These are phyloP conservation scores for Tribolium castaneum DNA, from an alignment of 1,140 invertebrate species.

Conservation along the genomic window DNA sequence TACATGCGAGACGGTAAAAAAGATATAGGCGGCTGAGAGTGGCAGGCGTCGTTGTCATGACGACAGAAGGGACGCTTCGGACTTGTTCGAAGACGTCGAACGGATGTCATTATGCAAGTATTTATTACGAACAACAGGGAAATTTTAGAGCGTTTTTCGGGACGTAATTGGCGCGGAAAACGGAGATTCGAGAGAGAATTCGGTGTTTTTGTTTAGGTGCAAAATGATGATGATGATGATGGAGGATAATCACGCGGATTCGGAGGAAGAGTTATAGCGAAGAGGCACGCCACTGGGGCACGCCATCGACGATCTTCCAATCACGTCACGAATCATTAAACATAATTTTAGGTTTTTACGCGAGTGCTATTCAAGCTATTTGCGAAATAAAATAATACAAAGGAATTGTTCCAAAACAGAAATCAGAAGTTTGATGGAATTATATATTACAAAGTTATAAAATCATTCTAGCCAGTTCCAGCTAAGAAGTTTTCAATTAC, in stretches of 20 bases:
- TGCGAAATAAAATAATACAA: neutral
- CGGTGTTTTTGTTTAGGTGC: neutral
- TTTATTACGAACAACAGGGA: constrained; percentile 47
- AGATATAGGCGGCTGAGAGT: constrained; percentile 50
- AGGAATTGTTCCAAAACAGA: neutral
- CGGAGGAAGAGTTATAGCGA: neutral
- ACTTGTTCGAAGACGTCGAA: constrained; percentile 47
- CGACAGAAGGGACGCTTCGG: constrained; percentile 45
- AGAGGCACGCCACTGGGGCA: neutral
- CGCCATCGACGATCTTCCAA: neutral
- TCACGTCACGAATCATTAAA: neutral
- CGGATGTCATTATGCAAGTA: constrained; percentile 49
- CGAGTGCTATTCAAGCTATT: neutral
- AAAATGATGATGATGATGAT: neutral
- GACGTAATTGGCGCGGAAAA: neutral
- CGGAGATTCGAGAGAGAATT: neutral
- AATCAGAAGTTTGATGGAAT: neutral
- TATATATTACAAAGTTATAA: no score
- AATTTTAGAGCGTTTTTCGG: constrained; percentile 37
- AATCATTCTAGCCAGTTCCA: no score
- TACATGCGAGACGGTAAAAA: constrained; percentile 30
- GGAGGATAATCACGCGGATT: neutral
- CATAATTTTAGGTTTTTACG: neutral
- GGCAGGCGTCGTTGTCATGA: constrained; percentile 46
- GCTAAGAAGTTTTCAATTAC: no score